Evolutionary conservation across 2,888 invertebrate species (phyloP), one percentile per base, ranked within the genome.

Genomic region (Hedya salicella): DNA sequence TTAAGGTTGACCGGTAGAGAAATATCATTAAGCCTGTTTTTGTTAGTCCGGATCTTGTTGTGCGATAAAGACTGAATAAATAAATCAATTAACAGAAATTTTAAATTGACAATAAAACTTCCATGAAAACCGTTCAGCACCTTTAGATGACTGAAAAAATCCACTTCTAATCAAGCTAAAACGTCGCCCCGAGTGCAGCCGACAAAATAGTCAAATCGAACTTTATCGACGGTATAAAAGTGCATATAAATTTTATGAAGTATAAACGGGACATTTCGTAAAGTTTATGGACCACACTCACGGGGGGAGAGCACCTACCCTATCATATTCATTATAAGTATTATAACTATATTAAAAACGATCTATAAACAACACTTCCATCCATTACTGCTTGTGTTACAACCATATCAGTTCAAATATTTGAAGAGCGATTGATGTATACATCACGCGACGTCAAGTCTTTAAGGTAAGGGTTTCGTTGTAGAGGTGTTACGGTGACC

Each of bases 241-340:
- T 89, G 90, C 87, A 89, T 90, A 89, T 91, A 90, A 90, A 91
- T 82, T 90, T 91, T 91, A 91, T 91, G 90, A 86, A 84, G 89
- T 89, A 89, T 89, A 87, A 91, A 90, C 85, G 86, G 78, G 79
- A 78, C 85, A 85, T 88, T 86, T 86, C 84, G 82, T 74, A 78
- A 78, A 86, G 80, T 90, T 91, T 90, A 91, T 90, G 89, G 75
- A 76, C 80, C 80, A 79, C 83, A 82, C 82, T 85, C 76, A 78
- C 76, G 76, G 86, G 87, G 87, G 85, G 79, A 77, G 73, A 79
- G 76, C 80, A 78, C 79, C 81, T 78, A 80, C 62, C 62, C 69
- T 62, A 54, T 65, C 46, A 60, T 65, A 60, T 65, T 61, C 66
- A 66, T 61, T 66, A 66, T 49, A 66, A 60, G 53, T 61, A 54